Evolutionary conservation across 2,888 invertebrate species (phyloP), one percentile per base, ranked within the genome.

Genomic region (Rhingia campestris): DNA sequence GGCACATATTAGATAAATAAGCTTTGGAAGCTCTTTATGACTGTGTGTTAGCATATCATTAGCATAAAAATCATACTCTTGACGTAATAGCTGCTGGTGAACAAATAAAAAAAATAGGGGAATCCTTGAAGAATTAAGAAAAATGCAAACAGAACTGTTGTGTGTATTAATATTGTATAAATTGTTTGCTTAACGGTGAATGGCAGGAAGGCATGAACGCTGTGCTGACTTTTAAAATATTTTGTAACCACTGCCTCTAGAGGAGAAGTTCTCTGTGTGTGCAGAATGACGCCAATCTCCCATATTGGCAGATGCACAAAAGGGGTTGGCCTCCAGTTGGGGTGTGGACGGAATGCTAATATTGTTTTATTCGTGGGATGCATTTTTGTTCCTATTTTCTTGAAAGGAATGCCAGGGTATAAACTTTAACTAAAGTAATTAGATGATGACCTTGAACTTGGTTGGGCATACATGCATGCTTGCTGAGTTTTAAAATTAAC

Each of bases 301-400:
- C 12, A 32, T 53, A 63, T 49, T 63, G 61, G 61, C 61, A 61
- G 49, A 39, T 64, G 64, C 47, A 64, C 39, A 32, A n/a, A 63
- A 30, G 6, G 9, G 14, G 43, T 33, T 33, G 4, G 63, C 6
- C 22, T 22, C 22, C 22, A 9, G 22, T 1, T 22, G 7, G 4
- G 47, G 7, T 32, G 22, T 33, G 35, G 9, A 22, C 3, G 4
- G 10, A 43, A 12, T 6, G 41, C 4, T 35, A 22, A 12, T 14
- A 6, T 22, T 22, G 22, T 22, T 22, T 22, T 22, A 22, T 22
- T n/a, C n/a, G 0, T 9, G 22, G 5, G 10, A 32, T 49, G 64
- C 30, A 22, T 51, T 39, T 39, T 9, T 51, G n/a, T 6, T 4
- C 2, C 7, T 22, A 9, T 9, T 22, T 22, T 22, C 22, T 22